These are phyloP conservation scores for Macaca nemestrina DNA, from an alignment of 2,113 vertebrate species.

Conservation along the genomic window DNA sequence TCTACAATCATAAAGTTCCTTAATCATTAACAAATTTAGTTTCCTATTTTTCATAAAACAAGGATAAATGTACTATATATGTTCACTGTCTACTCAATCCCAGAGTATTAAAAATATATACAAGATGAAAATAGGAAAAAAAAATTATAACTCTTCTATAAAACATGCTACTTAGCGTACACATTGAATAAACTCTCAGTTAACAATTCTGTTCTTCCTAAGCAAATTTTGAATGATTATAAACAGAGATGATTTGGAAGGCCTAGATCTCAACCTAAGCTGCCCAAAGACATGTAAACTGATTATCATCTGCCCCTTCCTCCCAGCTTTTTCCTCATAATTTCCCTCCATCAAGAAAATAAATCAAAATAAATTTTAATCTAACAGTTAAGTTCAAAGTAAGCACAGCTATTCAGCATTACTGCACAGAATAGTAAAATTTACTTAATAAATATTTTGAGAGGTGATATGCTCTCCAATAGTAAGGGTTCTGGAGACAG, in stretches of 20 bases:
- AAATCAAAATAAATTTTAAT: background rate
- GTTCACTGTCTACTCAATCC: background rate
- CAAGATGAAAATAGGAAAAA: background rate
- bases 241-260: background rate
- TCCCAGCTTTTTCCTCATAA: background rate
- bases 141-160: background rate
- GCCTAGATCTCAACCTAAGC: background rate
- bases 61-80: background rate
- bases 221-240: background rate
- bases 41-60: background rate
- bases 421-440: background rate
- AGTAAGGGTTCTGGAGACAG: background rate
- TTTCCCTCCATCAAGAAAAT: background rate
- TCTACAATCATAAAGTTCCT: background rate
- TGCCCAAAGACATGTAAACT: background rate
- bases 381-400: background rate
- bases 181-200: background rate
- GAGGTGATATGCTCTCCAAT: background rate
- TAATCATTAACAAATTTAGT: slow-evolving; percentile 26
- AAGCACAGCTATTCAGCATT: background rate
- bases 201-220: background rate
- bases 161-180: background rate
- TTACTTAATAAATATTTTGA: background rate
- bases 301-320: background rate
- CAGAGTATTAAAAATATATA: slow-evolving; percentile 14